phyloP scores from a whole-genome alignment of 2,113 vertebrate genomes.

The Lichenostomus cassidix region DNA sequence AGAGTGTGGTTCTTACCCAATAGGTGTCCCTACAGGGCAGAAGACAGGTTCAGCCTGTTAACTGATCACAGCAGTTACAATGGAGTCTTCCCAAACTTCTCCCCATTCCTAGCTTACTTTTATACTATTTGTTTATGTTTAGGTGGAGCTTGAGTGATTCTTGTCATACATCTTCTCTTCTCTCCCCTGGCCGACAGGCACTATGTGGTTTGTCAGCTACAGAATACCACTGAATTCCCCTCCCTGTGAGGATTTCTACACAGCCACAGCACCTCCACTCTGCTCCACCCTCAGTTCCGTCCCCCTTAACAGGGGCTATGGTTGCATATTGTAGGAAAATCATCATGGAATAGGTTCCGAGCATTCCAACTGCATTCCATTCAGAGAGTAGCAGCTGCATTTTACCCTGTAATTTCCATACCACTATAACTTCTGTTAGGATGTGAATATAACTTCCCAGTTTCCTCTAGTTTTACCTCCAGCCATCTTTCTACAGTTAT shows the following conservation, averaged over 20 bases:
- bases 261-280: background rate
- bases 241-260: background rate
- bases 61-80: background rate
- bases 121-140: background rate
- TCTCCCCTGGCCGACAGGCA: background rate
- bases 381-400: background rate
- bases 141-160: background rate
- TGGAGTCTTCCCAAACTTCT: background rate
- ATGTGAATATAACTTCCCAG: background rate
- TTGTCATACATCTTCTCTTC: background rate
- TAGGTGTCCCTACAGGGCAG: accelerated
- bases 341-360: background rate
- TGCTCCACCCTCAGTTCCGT: background rate
- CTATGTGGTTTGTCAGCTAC: background rate
- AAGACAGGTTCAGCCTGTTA: background rate
- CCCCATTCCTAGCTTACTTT: background rate
- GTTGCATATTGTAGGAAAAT: background rate
- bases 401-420: background rate
- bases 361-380: background rate
- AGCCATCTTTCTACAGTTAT: background rate
- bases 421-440: background rate
- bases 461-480: background rate
- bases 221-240: background rate
- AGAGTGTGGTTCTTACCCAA: background rate
- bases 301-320: background rate